Percentiles rank a stretch among this genome's conserved stretches.
These are phyloP conservation scores for Telmatherina bonti DNA, from an alignment of 2,797 vertebrate species.

Conservation along the genomic window DNA sequence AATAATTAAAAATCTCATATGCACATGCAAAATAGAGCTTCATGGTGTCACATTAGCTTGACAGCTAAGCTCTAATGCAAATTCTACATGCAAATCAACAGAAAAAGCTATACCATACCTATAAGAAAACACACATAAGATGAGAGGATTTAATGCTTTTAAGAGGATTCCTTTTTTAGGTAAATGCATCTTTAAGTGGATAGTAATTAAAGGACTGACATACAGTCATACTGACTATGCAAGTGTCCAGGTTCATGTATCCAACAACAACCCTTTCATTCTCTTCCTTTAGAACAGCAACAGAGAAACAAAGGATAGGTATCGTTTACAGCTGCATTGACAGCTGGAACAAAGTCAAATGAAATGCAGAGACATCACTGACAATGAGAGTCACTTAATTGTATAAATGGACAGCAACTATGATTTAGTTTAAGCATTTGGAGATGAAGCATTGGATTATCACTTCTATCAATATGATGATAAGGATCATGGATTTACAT, in stretches of 20 bases:
- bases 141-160: not conserved
- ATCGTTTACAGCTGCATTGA: conserved; percentile 24
- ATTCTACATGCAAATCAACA: conserved; percentile 8
- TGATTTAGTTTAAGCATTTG: not conserved
- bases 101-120: not conserved
- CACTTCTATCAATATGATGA: not conserved
- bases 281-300: conserved; percentile 8
- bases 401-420: not conserved
- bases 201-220: not conserved
- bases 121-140: not conserved
- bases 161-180: not conserved
- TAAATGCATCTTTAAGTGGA: not conserved
- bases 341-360: conserved; percentile 10
- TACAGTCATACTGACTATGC: not conserved
- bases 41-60: not conserved
- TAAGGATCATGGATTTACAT: conserved; percentile 2
- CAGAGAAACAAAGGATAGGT: not conserved
- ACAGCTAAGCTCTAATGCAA: not conserved
- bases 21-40: conserved; percentile 14
- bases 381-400: not conserved
- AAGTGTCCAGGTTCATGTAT: conserved; percentile 11
- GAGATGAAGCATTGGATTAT: not conserved
- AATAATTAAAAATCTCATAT: not conserved
- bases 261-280: conserved; percentile 20
- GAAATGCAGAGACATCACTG: conserved; percentile 1